These are phyloP conservation scores for Tinea trinotella DNA, from an alignment of 2,888 invertebrate species.

Conservation along the genomic window DNA sequence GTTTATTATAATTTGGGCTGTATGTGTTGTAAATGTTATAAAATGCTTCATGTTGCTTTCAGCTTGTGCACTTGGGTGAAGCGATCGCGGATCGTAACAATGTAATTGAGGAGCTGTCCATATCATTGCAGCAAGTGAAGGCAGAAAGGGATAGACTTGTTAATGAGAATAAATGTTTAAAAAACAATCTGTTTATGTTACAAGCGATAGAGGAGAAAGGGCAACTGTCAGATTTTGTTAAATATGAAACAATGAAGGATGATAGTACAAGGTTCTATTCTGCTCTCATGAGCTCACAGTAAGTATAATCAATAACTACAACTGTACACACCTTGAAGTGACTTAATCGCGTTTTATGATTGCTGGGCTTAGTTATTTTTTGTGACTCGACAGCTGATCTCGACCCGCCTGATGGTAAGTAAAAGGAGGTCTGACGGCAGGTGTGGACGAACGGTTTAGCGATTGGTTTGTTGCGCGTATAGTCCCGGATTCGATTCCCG, in stretches of 20 bases:
- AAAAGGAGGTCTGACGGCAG: too few relatives aligned
- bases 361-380: too few relatives aligned
- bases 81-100: constrained; percentile 79
- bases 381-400: too few relatives aligned
- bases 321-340: too few relatives aligned
- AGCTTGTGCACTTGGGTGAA: constrained; percentile 82
- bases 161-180: constrained; percentile 74
- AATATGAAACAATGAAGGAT: constrained; percentile 59
- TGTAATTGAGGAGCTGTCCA: constrained; percentile 79
- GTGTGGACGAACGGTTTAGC: too few relatives aligned
- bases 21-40: constrained; percentile 5
- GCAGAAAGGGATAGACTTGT: constrained; percentile 74
- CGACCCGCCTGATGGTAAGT: too few relatives aligned
- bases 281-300: constrained; percentile 52
- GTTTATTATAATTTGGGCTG: constrained; percentile 7
- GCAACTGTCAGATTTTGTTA: constrained; percentile 60
- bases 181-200: constrained; percentile 70
- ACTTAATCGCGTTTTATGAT: too few relatives aligned
- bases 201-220: constrained; percentile 45
- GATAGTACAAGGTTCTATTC: constrained; percentile 61
- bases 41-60: too few relatives aligned
- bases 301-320: too few relatives aligned
- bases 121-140: constrained; percentile 78
- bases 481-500: too few relatives aligned
- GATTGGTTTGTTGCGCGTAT: too few relatives aligned